A percentile compares a stretch with the other conserved stretches of the same genome.
Evolutionary conservation across 2,797 vertebrate genomes (phyloP).

Genomic region (Emydoidea blandingii): DNA sequence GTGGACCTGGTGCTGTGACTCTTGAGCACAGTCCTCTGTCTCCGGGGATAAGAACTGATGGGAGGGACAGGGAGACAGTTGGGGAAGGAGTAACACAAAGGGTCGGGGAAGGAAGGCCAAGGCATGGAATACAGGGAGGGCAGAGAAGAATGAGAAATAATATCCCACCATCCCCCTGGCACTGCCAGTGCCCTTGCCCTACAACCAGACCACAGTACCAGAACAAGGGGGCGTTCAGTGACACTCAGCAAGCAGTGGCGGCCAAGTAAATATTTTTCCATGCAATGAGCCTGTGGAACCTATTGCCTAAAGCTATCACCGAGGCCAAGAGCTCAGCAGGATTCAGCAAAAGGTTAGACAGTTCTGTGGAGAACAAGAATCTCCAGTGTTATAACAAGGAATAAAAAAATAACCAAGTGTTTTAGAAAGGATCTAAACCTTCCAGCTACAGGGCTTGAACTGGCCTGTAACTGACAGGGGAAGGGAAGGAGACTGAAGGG

Average conservation of each 20-base stretch:
- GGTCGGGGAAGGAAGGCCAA: background rate
- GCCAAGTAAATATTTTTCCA: background rate
- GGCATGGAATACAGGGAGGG: background rate
- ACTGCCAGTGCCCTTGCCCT: background rate
- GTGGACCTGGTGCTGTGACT: accelerated
- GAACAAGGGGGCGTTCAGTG: background rate
- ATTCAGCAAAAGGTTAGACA: background rate
- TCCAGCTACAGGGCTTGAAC: background rate
- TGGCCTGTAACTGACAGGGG: background rate
- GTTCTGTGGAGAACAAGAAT: background rate
- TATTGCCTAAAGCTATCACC: background rate
- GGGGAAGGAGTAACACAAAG: background rate
- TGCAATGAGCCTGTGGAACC: too few species aligned
- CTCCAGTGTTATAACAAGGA: background rate
- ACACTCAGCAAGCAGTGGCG: background rate
- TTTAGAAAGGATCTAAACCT: background rate
- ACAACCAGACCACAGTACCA: background rate
- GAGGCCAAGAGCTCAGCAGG: background rate
- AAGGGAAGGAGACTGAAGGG: background rate
- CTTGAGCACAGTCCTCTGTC: background rate
- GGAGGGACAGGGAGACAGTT: background rate
- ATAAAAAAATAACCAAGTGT: background rate
- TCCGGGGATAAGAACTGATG: too few species aligned
- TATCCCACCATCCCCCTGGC: background rate
- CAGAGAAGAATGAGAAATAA: background rate